A percentile compares a stretch with the other conserved stretches of the same genome.
Conservation (phyloP, 1,140 invertebrate genomes). For the Heliconius melpomene region DNA sequence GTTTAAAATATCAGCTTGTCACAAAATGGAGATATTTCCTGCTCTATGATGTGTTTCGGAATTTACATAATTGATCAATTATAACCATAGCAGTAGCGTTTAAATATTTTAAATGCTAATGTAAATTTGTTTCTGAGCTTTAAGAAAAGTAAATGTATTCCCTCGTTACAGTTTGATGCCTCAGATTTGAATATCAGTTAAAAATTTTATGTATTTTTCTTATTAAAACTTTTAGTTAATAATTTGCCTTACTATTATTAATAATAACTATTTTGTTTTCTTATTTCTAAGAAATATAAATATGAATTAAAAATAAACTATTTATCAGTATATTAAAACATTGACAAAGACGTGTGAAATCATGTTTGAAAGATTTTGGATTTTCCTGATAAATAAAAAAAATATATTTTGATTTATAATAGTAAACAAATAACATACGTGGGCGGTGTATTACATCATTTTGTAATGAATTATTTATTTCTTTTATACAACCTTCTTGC, state of each 20-base stretch:
- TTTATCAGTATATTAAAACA: neutral
- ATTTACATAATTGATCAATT: slow-evolving; percentile 22
- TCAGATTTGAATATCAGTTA: too few species aligned
- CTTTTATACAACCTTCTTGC: slow-evolving; percentile 38
- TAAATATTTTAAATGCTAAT: slow-evolving; percentile 5
- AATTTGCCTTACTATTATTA: too few species aligned
- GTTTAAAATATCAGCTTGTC: neutral
- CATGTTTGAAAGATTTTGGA: neutral
- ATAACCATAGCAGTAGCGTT: neutral
- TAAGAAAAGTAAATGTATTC: neutral
- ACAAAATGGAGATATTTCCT: slow-evolving; percentile 17
- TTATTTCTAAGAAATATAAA: too few species aligned
- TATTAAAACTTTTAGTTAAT: too few species aligned
- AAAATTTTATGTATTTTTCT: too few species aligned
- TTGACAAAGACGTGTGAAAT: neutral
- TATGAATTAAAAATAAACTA: too few species aligned
- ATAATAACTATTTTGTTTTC: too few species aligned
- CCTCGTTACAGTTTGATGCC: too few species aligned
- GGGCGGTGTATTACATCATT: slow-evolving; percentile 37
- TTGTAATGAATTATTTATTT: slow-evolving; percentile 52
- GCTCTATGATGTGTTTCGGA: slow-evolving; percentile 11
- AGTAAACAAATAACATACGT: slow-evolving; percentile 19
- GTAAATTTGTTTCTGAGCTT: neutral
- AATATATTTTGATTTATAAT: neutral
- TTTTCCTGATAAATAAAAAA: slow-evolving; percentile 2